Evolutionary conservation across 1,140 invertebrate species (phyloP).

Genomic region (Pseudoatta argentina): DNA sequence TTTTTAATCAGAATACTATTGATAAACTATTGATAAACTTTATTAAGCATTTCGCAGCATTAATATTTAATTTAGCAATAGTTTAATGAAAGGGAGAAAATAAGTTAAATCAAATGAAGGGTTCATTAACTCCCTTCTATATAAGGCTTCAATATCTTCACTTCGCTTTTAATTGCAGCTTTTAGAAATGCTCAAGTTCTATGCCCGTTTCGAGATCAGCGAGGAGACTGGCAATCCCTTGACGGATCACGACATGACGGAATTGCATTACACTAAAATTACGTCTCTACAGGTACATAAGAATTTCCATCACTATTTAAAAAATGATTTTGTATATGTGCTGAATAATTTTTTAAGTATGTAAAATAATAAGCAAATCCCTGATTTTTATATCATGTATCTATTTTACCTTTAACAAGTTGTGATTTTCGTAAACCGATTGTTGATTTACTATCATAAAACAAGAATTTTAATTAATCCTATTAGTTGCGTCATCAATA

Average conservation of each 20-base stretch:
- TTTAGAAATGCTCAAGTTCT: slow-evolving; percentile 98
- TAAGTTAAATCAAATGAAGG: too few species aligned
- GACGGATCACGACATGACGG: slow-evolving; percentile 97
- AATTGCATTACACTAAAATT: slow-evolving; percentile 96
- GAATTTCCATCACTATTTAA: not conserved
- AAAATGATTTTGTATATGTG: not conserved
- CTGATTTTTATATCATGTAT: not conserved
- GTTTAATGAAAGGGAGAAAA: too few species aligned
- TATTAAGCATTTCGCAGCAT: too few species aligned
- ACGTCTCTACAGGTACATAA: slow-evolving; percentile 93
- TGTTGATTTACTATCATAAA: not conserved
- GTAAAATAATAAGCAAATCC: not conserved
- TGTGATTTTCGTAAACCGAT: not conserved
- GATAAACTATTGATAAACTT: too few species aligned
- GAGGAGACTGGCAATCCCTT: slow-evolving; percentile 98
- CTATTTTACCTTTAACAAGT: not conserved
- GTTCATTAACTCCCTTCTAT: too few species aligned
- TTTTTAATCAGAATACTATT: too few species aligned
- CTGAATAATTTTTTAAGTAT: not conserved
- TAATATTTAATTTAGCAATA: too few species aligned
- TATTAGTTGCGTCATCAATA: not conserved
- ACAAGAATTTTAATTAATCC: slow-evolving; percentile 10
- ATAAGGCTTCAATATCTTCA: not conserved
- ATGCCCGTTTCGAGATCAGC: slow-evolving; percentile 98
- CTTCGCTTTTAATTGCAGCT: slow-evolving; percentile 89